phyloP scores from a whole-genome alignment of 2,113 vertebrate genomes.

The Oncorhynchus nerka region DNA sequence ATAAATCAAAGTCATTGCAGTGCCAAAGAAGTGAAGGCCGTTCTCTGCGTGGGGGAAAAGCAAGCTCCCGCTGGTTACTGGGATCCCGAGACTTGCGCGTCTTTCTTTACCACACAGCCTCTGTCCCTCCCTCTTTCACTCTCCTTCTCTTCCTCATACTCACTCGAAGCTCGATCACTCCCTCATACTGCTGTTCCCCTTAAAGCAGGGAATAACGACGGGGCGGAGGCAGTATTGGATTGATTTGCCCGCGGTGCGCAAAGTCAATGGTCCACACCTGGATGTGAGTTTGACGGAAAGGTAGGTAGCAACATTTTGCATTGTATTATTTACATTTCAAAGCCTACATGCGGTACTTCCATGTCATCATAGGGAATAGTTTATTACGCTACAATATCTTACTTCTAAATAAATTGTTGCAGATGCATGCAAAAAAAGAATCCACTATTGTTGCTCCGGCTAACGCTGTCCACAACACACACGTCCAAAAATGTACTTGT shows the following conservation, averaged over 20 bases:
- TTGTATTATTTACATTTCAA: background rate
- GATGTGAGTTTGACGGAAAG: conserved; percentile 29
- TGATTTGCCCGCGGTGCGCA: conserved; percentile 24
- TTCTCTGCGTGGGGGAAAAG: no score
- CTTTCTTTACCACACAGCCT: background rate
- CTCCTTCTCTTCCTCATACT: background rate
- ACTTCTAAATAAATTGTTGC: background rate
- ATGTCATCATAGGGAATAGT: background rate
- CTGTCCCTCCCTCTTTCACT: background rate
- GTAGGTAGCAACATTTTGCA: conserved; percentile 8
- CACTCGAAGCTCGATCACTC: conserved; percentile 1
- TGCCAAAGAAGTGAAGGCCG: background rate
- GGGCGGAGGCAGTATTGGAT: conserved; percentile 6
- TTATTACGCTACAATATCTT: background rate
- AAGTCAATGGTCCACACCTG: conserved; percentile 22
- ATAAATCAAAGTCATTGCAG: background rate
- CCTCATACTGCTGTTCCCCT: background rate
- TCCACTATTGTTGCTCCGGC: no score
- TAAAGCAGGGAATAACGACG: background rate
- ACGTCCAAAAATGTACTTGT: background rate
- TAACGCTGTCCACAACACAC: no score
- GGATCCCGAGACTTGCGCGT: background rate
- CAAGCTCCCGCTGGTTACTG: background rate
- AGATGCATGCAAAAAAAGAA: background rate
- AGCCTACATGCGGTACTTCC: background rate